phyloP scores from a whole-genome alignment of 2,113 vertebrate genomes.

The Caranx ignobilis region DNA sequence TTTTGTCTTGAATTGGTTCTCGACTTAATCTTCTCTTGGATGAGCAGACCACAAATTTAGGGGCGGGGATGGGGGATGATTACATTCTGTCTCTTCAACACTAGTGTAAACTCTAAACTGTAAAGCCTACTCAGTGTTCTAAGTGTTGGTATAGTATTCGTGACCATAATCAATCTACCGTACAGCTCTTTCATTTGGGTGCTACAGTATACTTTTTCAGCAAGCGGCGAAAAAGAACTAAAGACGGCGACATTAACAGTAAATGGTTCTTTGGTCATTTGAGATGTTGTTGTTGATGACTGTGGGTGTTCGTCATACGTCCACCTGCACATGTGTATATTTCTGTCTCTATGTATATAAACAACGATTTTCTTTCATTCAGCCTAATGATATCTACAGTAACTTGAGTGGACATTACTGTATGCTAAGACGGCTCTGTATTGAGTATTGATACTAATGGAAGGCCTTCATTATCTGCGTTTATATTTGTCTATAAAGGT shows the following conservation, averaged over 20 bases:
- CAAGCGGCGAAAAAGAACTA: conserved; percentile 49
- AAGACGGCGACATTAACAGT: conserved; percentile 42
- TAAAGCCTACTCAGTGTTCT: conserved; percentile 81
- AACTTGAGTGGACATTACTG: conserved; percentile 70
- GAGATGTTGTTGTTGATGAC: conserved; percentile 73
- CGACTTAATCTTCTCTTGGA: conserved; percentile 66
- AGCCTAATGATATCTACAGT: conserved; percentile 68
- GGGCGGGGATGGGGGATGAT: conserved; percentile 58
- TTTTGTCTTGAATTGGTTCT: conserved; percentile 68
- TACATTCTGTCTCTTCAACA: conserved; percentile 73
- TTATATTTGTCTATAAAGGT: conserved; percentile 78
- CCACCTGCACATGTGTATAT: conserved; percentile 77
- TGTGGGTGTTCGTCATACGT: conserved; percentile 63
- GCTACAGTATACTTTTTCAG: conserved; percentile 56
- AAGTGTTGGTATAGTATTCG: conserved; percentile 82
- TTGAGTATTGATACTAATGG: conserved; percentile 49
- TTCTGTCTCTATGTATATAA: conserved; percentile 78
- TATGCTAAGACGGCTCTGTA: conserved; percentile 58
- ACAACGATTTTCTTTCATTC: conserved; percentile 68
- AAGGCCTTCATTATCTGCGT: conserved; percentile 78
- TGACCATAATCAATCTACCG: conserved; percentile 77
- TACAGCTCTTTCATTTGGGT: conserved; percentile 73
- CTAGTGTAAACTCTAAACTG: conserved; percentile 79
- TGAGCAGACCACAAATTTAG: conserved; percentile 59
- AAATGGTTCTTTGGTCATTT: conserved; percentile 68